Evolutionary conservation across 2,888 invertebrate genomes (phyloP).

Genomic region (Dasysyrphus tricinctus): DNA sequence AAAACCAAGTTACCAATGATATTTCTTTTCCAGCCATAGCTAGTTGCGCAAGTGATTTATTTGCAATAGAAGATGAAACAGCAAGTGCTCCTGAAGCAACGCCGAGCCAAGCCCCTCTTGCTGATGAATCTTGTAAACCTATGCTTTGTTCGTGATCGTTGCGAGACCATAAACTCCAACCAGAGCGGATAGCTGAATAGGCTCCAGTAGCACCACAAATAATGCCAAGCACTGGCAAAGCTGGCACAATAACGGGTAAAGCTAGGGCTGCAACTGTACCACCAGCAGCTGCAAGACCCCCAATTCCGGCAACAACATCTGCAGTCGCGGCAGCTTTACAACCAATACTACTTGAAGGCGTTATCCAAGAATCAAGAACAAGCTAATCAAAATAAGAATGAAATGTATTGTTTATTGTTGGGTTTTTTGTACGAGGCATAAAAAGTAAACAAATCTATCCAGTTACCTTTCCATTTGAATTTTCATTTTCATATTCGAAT

Average conservation of each 20-base stretch:
- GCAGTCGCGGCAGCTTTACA: slow-evolving; percentile 65
- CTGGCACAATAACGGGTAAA: slow-evolving; percentile 78
- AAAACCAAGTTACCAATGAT: slow-evolving; percentile 76
- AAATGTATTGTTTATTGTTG: neutral
- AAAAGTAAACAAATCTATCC: neutral
- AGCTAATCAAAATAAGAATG: slow-evolving; percentile 52
- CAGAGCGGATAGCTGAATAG: slow-evolving; percentile 79
- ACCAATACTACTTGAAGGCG: slow-evolving; percentile 77
- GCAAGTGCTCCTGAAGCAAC: slow-evolving; percentile 78
- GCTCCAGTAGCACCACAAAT: slow-evolving; percentile 77
- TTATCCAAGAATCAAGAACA: slow-evolving; percentile 77
- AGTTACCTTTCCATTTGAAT: slow-evolving; percentile 48
- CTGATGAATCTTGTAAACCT: slow-evolving; percentile 77
- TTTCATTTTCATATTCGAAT: slow-evolving; percentile 56
- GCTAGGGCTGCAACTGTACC: slow-evolving; percentile 77
- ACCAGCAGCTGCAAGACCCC: slow-evolving; percentile 77
- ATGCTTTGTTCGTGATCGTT: slow-evolving; percentile 80
- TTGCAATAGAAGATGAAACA: slow-evolving; percentile 79
- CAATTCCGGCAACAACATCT: slow-evolving; percentile 77
- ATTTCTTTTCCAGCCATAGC: slow-evolving; percentile 79
- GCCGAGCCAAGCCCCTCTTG: slow-evolving; percentile 80
- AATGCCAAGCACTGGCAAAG: slow-evolving; percentile 76
- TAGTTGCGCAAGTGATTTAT: slow-evolving; percentile 76
- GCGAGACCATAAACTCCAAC: slow-evolving; percentile 78
- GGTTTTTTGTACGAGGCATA: neutral